phyloP scores from a whole-genome alignment of 2,797 vertebrate species.

The Periparus ater region DNA sequence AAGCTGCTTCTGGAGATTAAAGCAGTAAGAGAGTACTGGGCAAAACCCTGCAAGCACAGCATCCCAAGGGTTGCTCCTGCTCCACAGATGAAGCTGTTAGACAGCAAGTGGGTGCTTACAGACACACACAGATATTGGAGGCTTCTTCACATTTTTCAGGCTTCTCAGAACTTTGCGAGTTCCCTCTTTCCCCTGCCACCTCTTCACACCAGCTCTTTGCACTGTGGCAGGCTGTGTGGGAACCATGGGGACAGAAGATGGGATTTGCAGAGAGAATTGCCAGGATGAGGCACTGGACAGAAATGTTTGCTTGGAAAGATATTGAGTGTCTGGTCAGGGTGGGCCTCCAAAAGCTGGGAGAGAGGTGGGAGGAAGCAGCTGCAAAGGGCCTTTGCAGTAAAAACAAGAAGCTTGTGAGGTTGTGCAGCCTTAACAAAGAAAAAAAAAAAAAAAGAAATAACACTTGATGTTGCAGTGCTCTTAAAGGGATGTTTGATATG shows the following conservation, averaged over 20 bases:
- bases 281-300: background rate
- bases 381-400: background rate
- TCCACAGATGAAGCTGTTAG: background rate
- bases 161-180: background rate
- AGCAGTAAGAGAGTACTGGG: background rate
- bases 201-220: background rate
- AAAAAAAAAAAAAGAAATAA: background rate
- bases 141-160: background rate
- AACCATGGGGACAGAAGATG: accelerated
- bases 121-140: background rate
- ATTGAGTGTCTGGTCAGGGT: background rate
- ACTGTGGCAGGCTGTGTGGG: background rate
- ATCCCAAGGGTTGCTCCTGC: background rate
- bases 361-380: background rate
- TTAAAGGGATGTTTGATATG: background rate
- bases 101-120: background rate
- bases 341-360: background rate
- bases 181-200: background rate
- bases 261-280: background rate
- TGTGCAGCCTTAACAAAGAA: background rate
- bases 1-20: background rate
- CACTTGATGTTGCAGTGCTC: background rate
- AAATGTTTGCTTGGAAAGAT: background rate
- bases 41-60: background rate
- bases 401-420: background rate